Conservation (phyloP, 2,888 invertebrate genomes). For the Idaea dimidiata region DNA sequence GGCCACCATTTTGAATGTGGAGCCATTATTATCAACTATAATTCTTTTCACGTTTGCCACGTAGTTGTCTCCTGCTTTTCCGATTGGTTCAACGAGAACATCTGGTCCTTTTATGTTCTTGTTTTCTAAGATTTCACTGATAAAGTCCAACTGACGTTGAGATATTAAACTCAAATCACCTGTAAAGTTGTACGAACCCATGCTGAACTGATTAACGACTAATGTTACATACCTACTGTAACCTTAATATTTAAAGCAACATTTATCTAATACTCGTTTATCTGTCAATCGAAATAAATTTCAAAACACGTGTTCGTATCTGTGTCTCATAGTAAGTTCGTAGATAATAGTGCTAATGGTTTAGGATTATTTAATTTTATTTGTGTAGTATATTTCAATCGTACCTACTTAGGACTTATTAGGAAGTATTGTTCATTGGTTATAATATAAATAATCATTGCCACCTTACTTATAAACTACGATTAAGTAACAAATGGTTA, state of each 20-base stretch:
- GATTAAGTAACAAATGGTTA: too few species aligned
- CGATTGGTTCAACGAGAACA: conserved; percentile 20
- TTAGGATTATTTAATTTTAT: background rate
- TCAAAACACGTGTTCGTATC: background rate
- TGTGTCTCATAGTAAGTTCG: background rate
- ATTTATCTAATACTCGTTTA: background rate
- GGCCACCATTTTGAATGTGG: conserved; percentile 36
- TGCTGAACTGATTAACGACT: conserved; percentile 13
- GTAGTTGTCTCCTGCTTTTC: conserved; percentile 37
- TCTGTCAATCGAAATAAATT: background rate
- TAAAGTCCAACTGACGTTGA: conserved; percentile 20
- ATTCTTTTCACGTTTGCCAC: conserved; percentile 31
- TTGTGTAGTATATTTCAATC: too few species aligned
- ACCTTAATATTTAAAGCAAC: background rate
- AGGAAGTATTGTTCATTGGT: too few species aligned
- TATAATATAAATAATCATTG: too few species aligned
- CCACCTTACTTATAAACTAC: too few species aligned
- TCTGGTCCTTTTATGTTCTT: conserved; percentile 17
- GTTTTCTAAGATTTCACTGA: conserved; percentile 22
- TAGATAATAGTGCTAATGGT: background rate
- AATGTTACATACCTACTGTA: background rate
- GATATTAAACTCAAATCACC: conserved; percentile 21
- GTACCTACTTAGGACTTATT: too few species aligned
- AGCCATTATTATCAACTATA: conserved; percentile 26
- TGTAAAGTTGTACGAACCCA: conserved; percentile 12